A percentile compares a stretch with the other conserved stretches of the same genome.
Evolutionary conservation across 2,113 vertebrate genomes (phyloP).

Genomic region (Eurypyga helias): DNA sequence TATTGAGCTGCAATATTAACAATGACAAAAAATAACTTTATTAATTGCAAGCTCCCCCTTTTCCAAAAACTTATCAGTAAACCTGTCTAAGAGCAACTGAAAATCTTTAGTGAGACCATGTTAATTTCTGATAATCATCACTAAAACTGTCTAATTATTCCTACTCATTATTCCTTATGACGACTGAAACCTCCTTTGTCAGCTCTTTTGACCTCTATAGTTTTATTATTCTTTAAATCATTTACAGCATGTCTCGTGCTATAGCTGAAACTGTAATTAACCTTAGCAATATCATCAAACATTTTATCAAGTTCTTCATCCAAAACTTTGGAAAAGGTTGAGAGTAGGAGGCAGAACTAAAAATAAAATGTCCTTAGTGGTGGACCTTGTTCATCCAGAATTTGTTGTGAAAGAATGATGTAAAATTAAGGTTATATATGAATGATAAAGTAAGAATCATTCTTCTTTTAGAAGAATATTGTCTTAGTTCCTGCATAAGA

Average conservation of each 20-base stretch:
- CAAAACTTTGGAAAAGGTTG: conserved; percentile 33
- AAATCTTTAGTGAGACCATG: conserved; percentile 26
- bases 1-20: neutral
- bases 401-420: neutral
- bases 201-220: conserved; percentile 42
- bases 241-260: conserved; percentile 14
- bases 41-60: neutral
- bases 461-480: neutral
- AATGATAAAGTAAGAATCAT: neutral
- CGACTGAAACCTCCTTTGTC: conserved; percentile 35
- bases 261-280: conserved; percentile 35
- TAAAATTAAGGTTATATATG: neutral
- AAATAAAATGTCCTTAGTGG: neutral
- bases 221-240: conserved; percentile 66
- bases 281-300: conserved; percentile 4
- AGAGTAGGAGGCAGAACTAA: neutral
- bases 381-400: neutral
- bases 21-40: neutral
- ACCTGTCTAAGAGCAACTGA: neutral
- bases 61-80: neutral
- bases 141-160: conserved; percentile 53
- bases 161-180: conserved; percentile 28
- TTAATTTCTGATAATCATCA: conserved; percentile 43
- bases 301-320: conserved; percentile 16
- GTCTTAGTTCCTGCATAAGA: neutral